phyloP scores from a whole-genome alignment of 1,140 invertebrate genomes.

The Araneus ventricosus region DNA sequence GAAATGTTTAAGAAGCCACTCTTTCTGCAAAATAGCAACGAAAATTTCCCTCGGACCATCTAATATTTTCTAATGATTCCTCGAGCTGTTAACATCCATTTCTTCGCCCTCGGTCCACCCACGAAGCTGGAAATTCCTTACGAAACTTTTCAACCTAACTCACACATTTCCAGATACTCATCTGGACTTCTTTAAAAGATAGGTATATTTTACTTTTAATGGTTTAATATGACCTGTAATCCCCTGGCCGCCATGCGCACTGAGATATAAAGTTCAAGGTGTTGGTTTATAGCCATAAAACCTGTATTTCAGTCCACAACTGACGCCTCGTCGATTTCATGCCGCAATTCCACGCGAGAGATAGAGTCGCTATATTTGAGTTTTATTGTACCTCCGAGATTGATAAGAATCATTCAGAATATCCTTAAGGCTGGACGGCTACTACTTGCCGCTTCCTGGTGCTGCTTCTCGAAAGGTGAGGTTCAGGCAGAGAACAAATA shows the following conservation, averaged over 20 bases:
- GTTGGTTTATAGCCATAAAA: conserved; percentile 48
- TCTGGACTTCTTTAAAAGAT: background rate
- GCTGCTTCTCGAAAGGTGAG: background rate
- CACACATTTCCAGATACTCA: background rate
- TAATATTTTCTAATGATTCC: background rate
- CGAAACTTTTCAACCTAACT: background rate
- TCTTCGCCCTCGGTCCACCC: background rate
- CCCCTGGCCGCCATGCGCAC: background rate
- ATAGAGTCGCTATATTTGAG: conserved; percentile 26
- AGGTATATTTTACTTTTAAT: conserved; percentile 50
- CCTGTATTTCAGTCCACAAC: background rate
- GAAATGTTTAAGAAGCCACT: no score
- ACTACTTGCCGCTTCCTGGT: background rate
- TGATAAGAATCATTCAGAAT: conserved; percentile 33
- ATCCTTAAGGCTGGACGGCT: background rate
- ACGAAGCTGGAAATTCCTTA: background rate
- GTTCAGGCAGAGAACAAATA: conserved; percentile 15
- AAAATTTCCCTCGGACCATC: no score
- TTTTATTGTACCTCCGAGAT: background rate
- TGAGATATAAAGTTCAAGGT: conserved; percentile 35
- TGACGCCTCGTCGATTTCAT: conserved; percentile 55
- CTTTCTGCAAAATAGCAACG: no score
- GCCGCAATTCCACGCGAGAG: background rate
- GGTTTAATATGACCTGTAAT: conserved; percentile 65
- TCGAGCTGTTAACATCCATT: background rate